Evolutionary conservation across 2,113 vertebrate species (phyloP).

Genomic region (Isichthys henryi): DNA sequence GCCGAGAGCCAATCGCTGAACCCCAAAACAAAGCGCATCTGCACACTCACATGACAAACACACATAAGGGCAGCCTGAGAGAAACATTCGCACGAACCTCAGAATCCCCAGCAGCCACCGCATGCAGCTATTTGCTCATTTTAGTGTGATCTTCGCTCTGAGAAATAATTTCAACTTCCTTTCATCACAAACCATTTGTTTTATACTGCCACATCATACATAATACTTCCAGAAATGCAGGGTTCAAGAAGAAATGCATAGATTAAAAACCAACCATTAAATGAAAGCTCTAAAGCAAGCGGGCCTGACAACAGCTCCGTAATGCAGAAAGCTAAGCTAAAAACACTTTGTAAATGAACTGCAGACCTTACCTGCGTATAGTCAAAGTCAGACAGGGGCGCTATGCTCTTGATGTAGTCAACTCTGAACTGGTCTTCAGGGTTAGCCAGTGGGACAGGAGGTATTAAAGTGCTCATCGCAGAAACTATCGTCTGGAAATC

Average conservation of each 20-base stretch:
- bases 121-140: background rate
- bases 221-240: background rate
- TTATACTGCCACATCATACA: background rate
- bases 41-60: background rate
- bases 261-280: background rate
- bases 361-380: slow-evolving; percentile 87
- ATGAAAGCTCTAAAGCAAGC: background rate
- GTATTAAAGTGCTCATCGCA: slow-evolving; percentile 98
- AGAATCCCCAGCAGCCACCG: background rate
- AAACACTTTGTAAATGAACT: background rate
- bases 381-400: slow-evolving; percentile 93
- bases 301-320: background rate
- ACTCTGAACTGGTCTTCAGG: slow-evolving; percentile 95
- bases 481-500: slow-evolving; percentile 88
- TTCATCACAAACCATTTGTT: background rate
- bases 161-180: background rate
- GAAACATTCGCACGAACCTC: background rate
- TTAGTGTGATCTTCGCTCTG: background rate
- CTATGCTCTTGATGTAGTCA: slow-evolving; percentile 98
- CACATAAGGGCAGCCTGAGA: background rate
- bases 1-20: background rate
- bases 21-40: background rate
- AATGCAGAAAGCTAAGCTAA: background rate
- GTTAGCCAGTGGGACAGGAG: slow-evolving; percentile 91
- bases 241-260: background rate